Percentiles rank a stretch among this genome's conserved stretches.
Conservation (phyloP, 1,140 invertebrate genomes). For the Bombus soroeensis region DNA sequence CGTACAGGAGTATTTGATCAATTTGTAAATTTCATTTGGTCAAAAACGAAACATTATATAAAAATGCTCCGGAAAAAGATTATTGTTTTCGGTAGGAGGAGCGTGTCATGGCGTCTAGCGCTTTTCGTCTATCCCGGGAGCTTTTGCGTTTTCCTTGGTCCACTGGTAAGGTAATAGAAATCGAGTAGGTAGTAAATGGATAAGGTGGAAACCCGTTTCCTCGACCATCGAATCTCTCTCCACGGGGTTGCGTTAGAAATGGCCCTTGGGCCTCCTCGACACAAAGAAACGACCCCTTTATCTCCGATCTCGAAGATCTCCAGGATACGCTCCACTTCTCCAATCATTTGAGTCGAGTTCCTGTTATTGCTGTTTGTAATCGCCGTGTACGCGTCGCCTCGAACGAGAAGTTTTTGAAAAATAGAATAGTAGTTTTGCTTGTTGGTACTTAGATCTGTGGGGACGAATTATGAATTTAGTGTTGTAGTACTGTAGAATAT, state of each 20-base stretch:
- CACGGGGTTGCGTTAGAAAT: background rate
- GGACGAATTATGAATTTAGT: background rate
- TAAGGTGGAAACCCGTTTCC: slow-evolving; percentile 47
- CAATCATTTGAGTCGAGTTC: background rate
- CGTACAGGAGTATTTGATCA: too few relatives aligned
- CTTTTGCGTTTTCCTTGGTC: background rate
- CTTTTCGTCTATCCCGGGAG: background rate
- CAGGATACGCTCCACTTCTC: background rate
- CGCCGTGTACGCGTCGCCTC: too few relatives aligned
- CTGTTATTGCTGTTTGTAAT: background rate
- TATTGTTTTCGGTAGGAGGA: slow-evolving; percentile 49
- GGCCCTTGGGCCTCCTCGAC: slow-evolving; percentile 8
- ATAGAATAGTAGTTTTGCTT: background rate
- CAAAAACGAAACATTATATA: too few relatives aligned
- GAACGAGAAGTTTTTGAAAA: background rate
- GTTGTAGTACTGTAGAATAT: too few relatives aligned
- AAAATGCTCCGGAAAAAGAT: slow-evolving; percentile 27
- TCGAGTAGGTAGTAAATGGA: slow-evolving; percentile 47
- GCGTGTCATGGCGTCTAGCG: slow-evolving; percentile 33
- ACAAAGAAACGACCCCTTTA: background rate
- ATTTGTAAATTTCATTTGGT: too few relatives aligned
- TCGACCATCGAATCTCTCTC: background rate
- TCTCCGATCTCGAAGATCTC: background rate
- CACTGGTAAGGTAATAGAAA: slow-evolving; percentile 44
- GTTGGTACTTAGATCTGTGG: background rate